Percentiles rank a stretch among this genome's conserved stretches.
Evolutionary conservation across 2,797 vertebrate species (phyloP).

Genomic region (Aeoliscus strigatus): DNA sequence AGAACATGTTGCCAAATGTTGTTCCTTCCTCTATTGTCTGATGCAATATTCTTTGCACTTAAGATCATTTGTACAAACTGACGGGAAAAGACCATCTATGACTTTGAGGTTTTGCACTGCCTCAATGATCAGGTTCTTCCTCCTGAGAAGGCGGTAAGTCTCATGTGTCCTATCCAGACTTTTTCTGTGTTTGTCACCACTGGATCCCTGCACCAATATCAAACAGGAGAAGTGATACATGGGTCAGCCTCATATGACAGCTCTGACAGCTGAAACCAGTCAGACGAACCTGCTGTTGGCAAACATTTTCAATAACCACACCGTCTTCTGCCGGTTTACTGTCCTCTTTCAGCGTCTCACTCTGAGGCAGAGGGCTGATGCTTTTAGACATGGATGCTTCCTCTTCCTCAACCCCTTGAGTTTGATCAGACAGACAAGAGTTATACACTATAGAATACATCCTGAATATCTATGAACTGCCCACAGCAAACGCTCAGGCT

Average conservation of each 20-base stretch:
- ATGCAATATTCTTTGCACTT: background rate
- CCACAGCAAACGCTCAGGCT: too few species aligned
- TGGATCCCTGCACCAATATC: constrained; percentile 13
- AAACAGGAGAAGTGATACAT: background rate
- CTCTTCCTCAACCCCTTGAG: constrained; percentile 4
- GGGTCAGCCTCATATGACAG: background rate
- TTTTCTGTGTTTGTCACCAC: background rate
- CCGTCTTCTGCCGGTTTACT: constrained; percentile 32
- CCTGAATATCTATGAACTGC: too few species aligned
- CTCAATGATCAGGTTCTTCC: constrained; percentile 94
- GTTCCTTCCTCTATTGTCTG: background rate
- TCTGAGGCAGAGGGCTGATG: constrained; percentile 3
- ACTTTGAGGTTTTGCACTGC: constrained; percentile 82
- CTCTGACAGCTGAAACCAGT: background rate
- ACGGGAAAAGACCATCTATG: constrained; percentile 90
- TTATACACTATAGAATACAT: too few species aligned
- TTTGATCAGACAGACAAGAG: constrained; percentile 16
- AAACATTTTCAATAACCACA: constrained; percentile 73
- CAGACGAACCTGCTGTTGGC: constrained; percentile 64
- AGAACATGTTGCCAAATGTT: background rate
- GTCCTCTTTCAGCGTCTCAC: background rate
- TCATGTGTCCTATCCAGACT: constrained; percentile 21
- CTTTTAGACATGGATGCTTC: background rate
- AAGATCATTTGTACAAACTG: constrained; percentile 45
- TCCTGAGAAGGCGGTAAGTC: constrained; percentile 84